These are phyloP conservation scores for Hirtodrosophila cameraria DNA, from an alignment of 2,888 invertebrate genomes.

Conservation along the genomic window DNA sequence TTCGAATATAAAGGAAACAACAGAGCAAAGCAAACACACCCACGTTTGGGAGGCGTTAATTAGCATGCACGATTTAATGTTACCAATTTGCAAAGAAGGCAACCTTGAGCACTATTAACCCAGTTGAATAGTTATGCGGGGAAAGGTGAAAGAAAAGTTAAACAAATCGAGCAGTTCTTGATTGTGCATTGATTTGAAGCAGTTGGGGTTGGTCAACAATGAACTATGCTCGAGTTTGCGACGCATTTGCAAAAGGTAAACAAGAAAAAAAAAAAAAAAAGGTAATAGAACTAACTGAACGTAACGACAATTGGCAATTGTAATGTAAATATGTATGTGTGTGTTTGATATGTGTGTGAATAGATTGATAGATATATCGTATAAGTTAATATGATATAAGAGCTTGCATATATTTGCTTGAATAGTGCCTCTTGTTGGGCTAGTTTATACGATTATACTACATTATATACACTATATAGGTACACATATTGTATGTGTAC, in stretches of 20 bases:
- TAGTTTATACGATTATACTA: slow-evolving; percentile 4
- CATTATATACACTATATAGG: not conserved
- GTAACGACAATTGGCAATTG: slow-evolving; percentile 32
- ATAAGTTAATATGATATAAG: slow-evolving; percentile 12
- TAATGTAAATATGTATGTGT: slow-evolving; percentile 26
- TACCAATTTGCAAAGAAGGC: too few species aligned
- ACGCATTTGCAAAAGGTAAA: slow-evolving; percentile 58
- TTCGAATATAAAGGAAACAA: slow-evolving; percentile 29
- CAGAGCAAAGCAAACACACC: slow-evolving; percentile 32
- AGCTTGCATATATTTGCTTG: slow-evolving; percentile 29
- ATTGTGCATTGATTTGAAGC: slow-evolving; percentile 17
- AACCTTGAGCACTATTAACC: slow-evolving; percentile 27
- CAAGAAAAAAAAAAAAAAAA: slow-evolving; percentile 14
- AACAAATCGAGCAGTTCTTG: slow-evolving; percentile 22
- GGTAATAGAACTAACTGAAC: slow-evolving; percentile 9
- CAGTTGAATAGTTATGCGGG: not conserved
- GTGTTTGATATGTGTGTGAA: not conserved
- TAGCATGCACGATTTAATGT: slow-evolving; percentile 40
- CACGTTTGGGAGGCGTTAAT: slow-evolving; percentile 36
- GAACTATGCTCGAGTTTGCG: slow-evolving; percentile 36
- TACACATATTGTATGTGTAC: slow-evolving; percentile 10
- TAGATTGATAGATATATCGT: too few species aligned
- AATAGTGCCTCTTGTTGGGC: slow-evolving; percentile 18
- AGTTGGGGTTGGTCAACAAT: slow-evolving; percentile 58
- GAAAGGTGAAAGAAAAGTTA: slow-evolving; percentile 3